Evolutionary conservation across 2,888 invertebrate genomes (phyloP), one percentile per base, ranked within the genome.

Genomic region (Pseudolycoriella hygida): DNA sequence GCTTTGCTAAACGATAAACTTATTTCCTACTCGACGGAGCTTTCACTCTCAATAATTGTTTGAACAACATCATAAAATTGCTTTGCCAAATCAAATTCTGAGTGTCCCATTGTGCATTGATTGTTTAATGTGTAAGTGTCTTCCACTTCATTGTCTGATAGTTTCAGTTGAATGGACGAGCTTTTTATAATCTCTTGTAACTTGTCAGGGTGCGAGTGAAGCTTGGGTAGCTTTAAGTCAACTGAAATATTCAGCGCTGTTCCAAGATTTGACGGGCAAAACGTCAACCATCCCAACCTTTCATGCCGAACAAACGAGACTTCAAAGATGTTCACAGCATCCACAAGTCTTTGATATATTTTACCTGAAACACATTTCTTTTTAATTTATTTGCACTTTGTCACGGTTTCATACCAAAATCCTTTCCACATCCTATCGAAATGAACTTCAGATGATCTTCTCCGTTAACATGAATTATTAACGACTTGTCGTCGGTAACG

Each of bases 41-140:
- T 82, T 68, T 88, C 87, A 65, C 87, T 78, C 70, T 85, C 85
- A 71, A 89, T 88, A 64, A 88, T 75, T 68, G 87, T 86, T 54
- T 80, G 76, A 65, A 89, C 86, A 59, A 88, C 88, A 57, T 87
- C 86, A 71, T 87, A 78, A 88, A 89, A 89, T 67, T 87, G 86
- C 72, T 85, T 86, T 63, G 88, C 87, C 55, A 87, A 88, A 51
- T 89, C 80, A 70, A 77, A 87, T 69, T 89, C 89, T 56, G 88
- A 15, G 20, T 19, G 2, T 17, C 25, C 44, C 25, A 44, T 18
- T 4, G 25, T 17, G 2, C 2, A 2, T 3, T 18, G 19, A 44
- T 39, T 44, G 37, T 6, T 25, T 12, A 44, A 38, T 39, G 37
- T 38, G 15, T 37, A 8, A 17, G 14, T 17, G 6, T 6, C 2